Evolutionary conservation across 1,140 invertebrate species (phyloP).

Genomic region (Aphelenchoides besseyi): DNA sequence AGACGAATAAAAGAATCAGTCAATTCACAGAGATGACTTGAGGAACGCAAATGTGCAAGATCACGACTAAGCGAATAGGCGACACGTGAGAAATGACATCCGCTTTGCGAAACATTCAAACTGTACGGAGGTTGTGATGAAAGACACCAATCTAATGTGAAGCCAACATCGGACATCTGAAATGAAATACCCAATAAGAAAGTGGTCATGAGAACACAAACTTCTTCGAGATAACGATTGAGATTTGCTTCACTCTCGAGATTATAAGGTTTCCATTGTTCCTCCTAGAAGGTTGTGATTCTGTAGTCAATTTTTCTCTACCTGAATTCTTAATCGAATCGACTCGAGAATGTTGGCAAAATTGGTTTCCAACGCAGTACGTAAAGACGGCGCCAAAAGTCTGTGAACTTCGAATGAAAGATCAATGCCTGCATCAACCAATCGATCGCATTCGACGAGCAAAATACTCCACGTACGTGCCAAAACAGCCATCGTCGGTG

Average conservation of each 20-base stretch:
- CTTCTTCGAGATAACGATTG: slow-evolving; percentile 45
- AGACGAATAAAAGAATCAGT: slow-evolving; percentile 36
- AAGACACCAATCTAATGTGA: slow-evolving; percentile 39
- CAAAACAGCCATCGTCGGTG: slow-evolving; percentile 80
- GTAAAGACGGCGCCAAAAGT: slow-evolving; percentile 72
- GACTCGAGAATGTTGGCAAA: slow-evolving; percentile 75
- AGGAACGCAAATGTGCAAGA: slow-evolving; percentile 17
- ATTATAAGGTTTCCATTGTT: slow-evolving; percentile 54
- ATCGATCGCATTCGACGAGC: slow-evolving; percentile 63
- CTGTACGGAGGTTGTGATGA: slow-evolving; percentile 13
- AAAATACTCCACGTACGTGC: slow-evolving; percentile 63
- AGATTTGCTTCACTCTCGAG: slow-evolving; percentile 48
- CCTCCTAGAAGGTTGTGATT: slow-evolving; percentile 43
- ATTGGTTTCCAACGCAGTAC: slow-evolving; percentile 69
- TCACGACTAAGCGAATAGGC: slow-evolving; percentile 38
- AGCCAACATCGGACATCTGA: slow-evolving; percentile 50
- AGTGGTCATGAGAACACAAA: background rate
- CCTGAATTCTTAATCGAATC: slow-evolving; percentile 70
- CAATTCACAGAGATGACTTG: slow-evolving; percentile 32
- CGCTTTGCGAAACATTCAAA: slow-evolving; percentile 45
- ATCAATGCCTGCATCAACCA: slow-evolving; percentile 74
- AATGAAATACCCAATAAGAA: too few relatives aligned
- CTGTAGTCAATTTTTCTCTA: slow-evolving; percentile 32
- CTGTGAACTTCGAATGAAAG: slow-evolving; percentile 79
- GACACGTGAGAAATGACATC: slow-evolving; percentile 41